phyloP scores from a whole-genome alignment of 2,797 vertebrate genomes.

The Sebastiscus tertius region DNA sequence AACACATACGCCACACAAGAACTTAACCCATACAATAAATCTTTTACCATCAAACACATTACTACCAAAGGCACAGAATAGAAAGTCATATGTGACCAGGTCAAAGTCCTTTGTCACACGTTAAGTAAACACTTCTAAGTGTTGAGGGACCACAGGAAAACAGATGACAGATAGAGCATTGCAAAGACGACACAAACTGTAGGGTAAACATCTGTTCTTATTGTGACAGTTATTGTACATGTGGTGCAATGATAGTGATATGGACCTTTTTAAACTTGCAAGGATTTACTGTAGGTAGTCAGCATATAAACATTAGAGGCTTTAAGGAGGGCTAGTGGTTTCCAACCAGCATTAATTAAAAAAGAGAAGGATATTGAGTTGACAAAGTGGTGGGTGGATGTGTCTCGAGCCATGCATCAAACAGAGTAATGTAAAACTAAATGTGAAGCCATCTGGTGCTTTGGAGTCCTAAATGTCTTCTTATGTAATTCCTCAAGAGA shows the following conservation, averaged over 20 bases:
- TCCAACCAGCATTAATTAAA: conserved; percentile 21
- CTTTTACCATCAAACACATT: conserved; percentile 28
- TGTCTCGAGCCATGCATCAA: conserved; percentile 49
- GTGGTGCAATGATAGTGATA: conserved; percentile 2
- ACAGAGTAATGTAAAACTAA: conserved; percentile 32
- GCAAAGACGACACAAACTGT: neutral
- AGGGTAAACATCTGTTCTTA: neutral
- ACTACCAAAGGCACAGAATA: conserved; percentile 3
- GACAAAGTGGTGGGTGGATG: conserved; percentile 49
- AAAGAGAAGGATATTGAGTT: conserved; percentile 22
- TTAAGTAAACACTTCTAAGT: conserved; percentile 13
- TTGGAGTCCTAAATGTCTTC: neutral
- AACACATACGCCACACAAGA: conserved; percentile 12
- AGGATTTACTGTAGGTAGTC: neutral
- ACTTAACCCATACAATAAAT: conserved; percentile 36
- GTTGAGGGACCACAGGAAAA: conserved; percentile 10
- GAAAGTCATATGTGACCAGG: conserved; percentile 26
- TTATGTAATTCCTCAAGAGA: conserved; percentile 8
- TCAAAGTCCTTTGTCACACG: conserved; percentile 30
- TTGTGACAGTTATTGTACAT: neutral
- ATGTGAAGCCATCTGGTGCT: conserved; percentile 37
- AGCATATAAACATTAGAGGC: neutral
- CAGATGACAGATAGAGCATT: neutral
- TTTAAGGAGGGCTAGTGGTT: conserved; percentile 22
- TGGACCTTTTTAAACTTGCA: conserved; percentile 6